Evolutionary conservation across 2,113 vertebrate species (phyloP).

Genomic region (Triplophysa rosa): DNA sequence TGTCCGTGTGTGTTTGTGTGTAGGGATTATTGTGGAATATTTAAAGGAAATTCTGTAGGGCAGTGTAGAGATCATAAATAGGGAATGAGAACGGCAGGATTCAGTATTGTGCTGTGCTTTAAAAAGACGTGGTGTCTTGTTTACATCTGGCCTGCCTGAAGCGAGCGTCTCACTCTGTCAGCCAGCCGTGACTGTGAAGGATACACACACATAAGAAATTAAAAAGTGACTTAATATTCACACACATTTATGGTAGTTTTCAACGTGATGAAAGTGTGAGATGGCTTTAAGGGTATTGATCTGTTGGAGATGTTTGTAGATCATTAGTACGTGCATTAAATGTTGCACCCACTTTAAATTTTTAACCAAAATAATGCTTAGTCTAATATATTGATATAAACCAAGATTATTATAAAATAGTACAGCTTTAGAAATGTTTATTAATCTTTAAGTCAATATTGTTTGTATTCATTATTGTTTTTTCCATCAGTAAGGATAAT

Average conservation of each 20-base stretch:
- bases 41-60: not conserved
- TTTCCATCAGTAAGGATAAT: no score
- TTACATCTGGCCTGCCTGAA: slow-evolving; percentile 48
- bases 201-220: slow-evolving; percentile 5
- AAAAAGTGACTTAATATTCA: slow-evolving; percentile 8
- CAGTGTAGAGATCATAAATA: slow-evolving; percentile 50
- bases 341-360: not conserved
- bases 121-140: slow-evolving; percentile 62
- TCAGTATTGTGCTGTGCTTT: slow-evolving; percentile 52
- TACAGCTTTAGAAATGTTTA: no score
- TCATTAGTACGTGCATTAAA: not conserved
- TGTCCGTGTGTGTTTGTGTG: not conserved
- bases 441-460: no score
- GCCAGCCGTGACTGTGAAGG: slow-evolving; percentile 1
- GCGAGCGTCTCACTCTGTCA: slow-evolving; percentile 17
- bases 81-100: slow-evolving; percentile 53
- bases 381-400: no score
- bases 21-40: not conserved
- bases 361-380: not conserved
- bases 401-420: no score
- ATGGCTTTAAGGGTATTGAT: slow-evolving; percentile 10
- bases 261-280: not conserved
- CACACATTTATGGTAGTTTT: not conserved
- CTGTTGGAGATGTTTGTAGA: not conserved
- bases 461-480: no score